These are phyloP conservation scores for Aphyosemion australe DNA, from an alignment of 2,113 vertebrate species.

Conservation along the genomic window DNA sequence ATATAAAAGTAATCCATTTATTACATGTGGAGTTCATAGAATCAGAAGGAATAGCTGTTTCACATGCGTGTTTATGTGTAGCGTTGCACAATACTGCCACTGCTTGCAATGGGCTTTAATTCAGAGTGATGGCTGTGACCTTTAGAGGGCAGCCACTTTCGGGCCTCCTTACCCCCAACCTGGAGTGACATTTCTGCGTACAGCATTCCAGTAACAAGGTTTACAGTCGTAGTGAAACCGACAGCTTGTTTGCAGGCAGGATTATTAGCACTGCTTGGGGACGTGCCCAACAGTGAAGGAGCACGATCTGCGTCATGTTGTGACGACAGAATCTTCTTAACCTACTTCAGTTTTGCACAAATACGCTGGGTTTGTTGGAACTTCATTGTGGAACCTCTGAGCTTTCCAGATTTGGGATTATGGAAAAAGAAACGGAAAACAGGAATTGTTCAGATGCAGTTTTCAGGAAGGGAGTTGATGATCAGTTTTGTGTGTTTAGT, in stretches of 20 bases:
- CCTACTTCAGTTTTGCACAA: constrained; percentile 73
- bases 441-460: too few relatives aligned
- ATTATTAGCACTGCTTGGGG: constrained; percentile 72
- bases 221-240: constrained; percentile 58
- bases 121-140: constrained; percentile 17
- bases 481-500: constrained; percentile 7
- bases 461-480: constrained; percentile 7
- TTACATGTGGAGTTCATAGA: not conserved
- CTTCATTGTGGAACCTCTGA: constrained; percentile 42
- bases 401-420: constrained; percentile 1
- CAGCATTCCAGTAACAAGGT: constrained; percentile 66
- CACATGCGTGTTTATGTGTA: not conserved
- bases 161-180: constrained; percentile 18
- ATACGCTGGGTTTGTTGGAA: constrained; percentile 59
- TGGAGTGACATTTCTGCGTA: constrained; percentile 41
- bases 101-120: not conserved
- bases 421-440: too few relatives aligned
- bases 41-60: not conserved
- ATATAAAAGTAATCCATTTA: not conserved
- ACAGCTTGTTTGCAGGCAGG: constrained; percentile 72
- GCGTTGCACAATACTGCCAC: not conserved
- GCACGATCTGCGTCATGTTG: constrained; percentile 74
- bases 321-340: constrained; percentile 80
- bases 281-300: constrained; percentile 60
- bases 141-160: constrained; percentile 5